Evolutionary conservation across 1,140 invertebrate genomes (phyloP).

Genomic region (Brachionus calyciflorus): DNA sequence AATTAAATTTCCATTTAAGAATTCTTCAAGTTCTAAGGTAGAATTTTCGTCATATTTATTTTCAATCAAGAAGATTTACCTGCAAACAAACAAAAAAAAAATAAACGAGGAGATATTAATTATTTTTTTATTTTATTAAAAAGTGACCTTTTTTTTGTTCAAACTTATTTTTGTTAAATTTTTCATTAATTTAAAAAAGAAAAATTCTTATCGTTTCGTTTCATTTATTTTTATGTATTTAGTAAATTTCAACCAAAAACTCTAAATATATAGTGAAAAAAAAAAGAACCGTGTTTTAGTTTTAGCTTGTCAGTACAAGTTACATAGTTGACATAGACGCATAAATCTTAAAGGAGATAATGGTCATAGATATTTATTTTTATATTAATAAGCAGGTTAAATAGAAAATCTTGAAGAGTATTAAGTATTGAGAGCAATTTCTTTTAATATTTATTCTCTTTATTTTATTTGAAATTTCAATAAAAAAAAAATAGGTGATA

Average conservation of each 20-base stretch:
- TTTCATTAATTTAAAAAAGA: slow-evolving; percentile 22
- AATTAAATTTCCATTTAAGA: too few relatives aligned
- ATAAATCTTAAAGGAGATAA: slow-evolving; percentile 7
- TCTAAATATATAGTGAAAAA: background rate
- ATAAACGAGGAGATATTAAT: too few relatives aligned
- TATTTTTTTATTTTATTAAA: background rate
- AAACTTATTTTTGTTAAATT: background rate
- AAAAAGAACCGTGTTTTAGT: slow-evolving; percentile 15
- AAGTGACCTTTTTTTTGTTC: slow-evolving; percentile 28
- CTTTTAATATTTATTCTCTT: too few relatives aligned
- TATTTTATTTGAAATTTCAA: too few relatives aligned
- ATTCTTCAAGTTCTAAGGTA: too few relatives aligned
- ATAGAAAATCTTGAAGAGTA: slow-evolving; percentile 4
- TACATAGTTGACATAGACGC: slow-evolving; percentile 9
- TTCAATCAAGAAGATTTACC: too few relatives aligned
- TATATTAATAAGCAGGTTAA: background rate
- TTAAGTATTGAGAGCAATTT: too few relatives aligned
- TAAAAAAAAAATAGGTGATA: too few relatives aligned
- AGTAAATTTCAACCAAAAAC: too few relatives aligned
- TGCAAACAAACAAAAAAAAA: too few relatives aligned
- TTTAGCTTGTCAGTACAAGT: slow-evolving; percentile 10
- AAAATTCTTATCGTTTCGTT: slow-evolving; percentile 22
- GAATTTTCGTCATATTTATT: too few relatives aligned
- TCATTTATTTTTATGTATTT: slow-evolving; percentile 28
- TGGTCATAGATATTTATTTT: background rate